These are phyloP conservation scores for Camponotus floridanus DNA, from an alignment of 1,140 invertebrate species.

Conservation along the genomic window DNA sequence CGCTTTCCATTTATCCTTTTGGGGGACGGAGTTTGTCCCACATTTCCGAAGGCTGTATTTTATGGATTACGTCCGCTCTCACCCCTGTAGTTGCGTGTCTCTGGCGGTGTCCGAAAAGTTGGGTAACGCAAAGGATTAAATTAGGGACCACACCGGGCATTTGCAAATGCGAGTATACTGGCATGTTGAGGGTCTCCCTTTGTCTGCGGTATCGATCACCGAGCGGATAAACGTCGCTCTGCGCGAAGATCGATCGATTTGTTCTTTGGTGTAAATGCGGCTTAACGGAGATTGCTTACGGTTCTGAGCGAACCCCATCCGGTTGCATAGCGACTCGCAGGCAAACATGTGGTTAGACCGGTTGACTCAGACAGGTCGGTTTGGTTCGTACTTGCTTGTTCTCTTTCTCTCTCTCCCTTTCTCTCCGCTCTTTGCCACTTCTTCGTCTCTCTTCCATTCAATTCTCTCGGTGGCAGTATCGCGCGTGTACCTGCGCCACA, in stretches of 20 bases:
- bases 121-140: constrained; percentile 45
- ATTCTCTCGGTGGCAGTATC: constrained; percentile 25
- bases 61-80: constrained; percentile 17
- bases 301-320: constrained; percentile 74
- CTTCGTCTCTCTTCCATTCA: constrained; percentile 26
- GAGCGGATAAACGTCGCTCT: constrained; percentile 65
- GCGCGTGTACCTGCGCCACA: constrained; percentile 28
- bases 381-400: constrained; percentile 65
- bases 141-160: constrained; percentile 26
- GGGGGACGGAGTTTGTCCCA: not conserved
- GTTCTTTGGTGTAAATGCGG: constrained; percentile 76
- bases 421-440: constrained; percentile 31
- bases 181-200: constrained; percentile 42
- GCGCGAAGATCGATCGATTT: constrained; percentile 67
- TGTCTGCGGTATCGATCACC: constrained; percentile 56
- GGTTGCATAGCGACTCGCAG: constrained; percentile 73
- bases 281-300: constrained; percentile 79
- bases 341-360: constrained; percentile 82
- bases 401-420: constrained; percentile 27
- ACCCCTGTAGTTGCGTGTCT: constrained; percentile 16
- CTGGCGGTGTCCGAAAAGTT: constrained; percentile 28
- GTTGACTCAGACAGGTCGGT: constrained; percentile 77
- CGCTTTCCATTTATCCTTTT: constrained; percentile 20
- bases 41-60: constrained; percentile 40
- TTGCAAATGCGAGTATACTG: constrained; percentile 53